Base-by-base conservation (phyloP, 1,140 invertebrate genomes). In the Brachionus sp. region DNA sequence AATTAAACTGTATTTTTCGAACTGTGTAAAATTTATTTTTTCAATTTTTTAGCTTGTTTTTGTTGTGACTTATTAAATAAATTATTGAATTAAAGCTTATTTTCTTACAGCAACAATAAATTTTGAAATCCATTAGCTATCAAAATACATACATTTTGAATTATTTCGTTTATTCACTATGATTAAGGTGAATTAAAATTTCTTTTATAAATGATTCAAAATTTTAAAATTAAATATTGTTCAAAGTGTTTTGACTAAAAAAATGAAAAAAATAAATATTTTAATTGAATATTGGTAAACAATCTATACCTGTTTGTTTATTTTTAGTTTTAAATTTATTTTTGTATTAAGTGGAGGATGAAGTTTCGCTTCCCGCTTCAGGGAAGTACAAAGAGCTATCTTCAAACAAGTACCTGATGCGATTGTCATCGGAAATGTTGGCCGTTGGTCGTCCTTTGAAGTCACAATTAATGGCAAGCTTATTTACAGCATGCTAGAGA, bases 381-480 rank as follows among this genome's bases (percentile, higher is more conserved):
- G 44, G 53, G 77, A 53, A 62, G 25, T 78, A 1, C 77, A 39
- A n/a, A 57, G 46, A 50, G 19, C 29, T n/a, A 78, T 78, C 16
- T 33, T 78, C 10, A 46, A 62, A n/a, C 25, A 50, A 25, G 44
- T 78, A 35, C 77, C 77, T 78, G 77, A 62, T 16, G 77, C 77
- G 77, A 78, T 19, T 50, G 44, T 78, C 13, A 39, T 33, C 0
- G 77, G 77, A 16, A 33, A 35, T n/a, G n/a, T 39, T 68, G 78
- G 78, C 44, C 50, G 78, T 37, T 29, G 78, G 25, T 66, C 78
- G 25, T 82, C 78, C 12, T 82, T 82, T 66, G 78, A 82, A 46
- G 35, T 82, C 16, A 29, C 33, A 16, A 9, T 62, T 6, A 82
- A 82, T 44, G 53, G 53, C 10, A 64, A 82, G 19, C 53, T 82